Percentiles rank a stretch among this genome's conserved stretches.
phyloP scores from a whole-genome alignment of 2,113 vertebrate species.

The Mastomys coucha region DNA sequence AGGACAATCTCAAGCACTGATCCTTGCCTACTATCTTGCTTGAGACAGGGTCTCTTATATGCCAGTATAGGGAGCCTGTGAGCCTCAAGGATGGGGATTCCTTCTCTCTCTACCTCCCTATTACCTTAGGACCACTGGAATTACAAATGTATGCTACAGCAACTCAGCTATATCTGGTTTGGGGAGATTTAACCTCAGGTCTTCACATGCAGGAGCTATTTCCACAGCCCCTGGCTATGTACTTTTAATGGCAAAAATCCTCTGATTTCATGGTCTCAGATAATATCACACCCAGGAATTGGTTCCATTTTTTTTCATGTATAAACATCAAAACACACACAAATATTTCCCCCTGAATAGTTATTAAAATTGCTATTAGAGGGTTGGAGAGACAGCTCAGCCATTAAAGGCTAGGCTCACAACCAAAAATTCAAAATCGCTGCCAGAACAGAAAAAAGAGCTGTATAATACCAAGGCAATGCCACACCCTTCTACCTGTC shows the following conservation, averaged over 20 bases:
- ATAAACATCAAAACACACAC: constrained; percentile 1
- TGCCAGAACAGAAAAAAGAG: not conserved
- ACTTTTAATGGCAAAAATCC: not conserved
- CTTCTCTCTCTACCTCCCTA: not conserved
- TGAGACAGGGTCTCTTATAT: not conserved
- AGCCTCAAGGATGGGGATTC: not conserved
- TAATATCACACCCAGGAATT: not conserved
- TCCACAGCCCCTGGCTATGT: not conserved
- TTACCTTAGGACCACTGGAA: not conserved
- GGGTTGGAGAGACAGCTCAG: not conserved
- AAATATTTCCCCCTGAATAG: not conserved
- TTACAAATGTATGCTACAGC: not conserved
- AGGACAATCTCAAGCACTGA: not conserved
- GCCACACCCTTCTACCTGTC: not conserved
- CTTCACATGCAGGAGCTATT: not conserved
- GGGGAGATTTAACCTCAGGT: no score
- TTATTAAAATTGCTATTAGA: not conserved
- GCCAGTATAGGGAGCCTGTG: not conserved
- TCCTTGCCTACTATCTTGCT: not conserved
- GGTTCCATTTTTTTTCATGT: not conserved
- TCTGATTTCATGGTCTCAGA: not conserved
- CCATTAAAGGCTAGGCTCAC: not conserved
- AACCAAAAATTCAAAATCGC: not conserved
- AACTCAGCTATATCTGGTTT: not conserved
- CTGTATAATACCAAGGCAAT: not conserved